These are phyloP conservation scores for Adineta ricciae DNA, from an alignment of 2,888 invertebrate species.

Conservation along the genomic window DNA sequence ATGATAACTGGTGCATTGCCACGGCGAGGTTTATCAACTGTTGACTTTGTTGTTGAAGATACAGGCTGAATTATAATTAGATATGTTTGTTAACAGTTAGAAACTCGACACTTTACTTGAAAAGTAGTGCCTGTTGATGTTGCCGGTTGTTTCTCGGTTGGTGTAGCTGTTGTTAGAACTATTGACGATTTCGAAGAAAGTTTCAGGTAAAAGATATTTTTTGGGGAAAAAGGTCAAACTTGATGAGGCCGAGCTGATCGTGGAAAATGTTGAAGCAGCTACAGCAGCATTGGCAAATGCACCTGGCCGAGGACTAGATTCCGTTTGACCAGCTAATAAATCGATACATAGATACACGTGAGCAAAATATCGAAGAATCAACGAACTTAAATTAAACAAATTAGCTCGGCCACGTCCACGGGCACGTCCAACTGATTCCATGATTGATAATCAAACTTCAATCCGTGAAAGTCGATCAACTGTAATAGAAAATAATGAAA, in stretches of 20 bases:
- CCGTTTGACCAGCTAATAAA: not conserved
- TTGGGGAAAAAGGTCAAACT: not conserved
- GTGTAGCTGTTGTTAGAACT: not conserved
- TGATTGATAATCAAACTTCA: not conserved
- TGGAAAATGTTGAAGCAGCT: not conserved
- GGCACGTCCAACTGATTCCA: constrained; percentile 1
- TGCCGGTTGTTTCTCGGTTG: not conserved
- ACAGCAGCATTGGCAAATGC: not conserved
- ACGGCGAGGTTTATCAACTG: not conserved
- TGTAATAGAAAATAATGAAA: not conserved
- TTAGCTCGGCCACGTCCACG: constrained; percentile 18
- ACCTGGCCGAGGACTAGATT: not conserved
- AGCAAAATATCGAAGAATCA: not conserved
- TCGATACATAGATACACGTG: not conserved
- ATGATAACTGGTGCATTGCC: not conserved
- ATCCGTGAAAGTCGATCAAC: not conserved
- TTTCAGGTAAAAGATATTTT: too few relatives aligned
- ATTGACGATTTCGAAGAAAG: too few relatives aligned
- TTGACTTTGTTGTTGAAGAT: not conserved
- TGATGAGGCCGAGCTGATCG: not conserved
- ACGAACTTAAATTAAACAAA: not conserved
- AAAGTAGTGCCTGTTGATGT: not conserved
- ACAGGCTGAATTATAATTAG: not conserved
- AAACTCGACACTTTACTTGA: not conserved
- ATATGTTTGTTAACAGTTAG: too few relatives aligned